Evolutionary conservation across 2,888 invertebrate genomes (phyloP).

Genomic region (Diaprepes abbreviatus): DNA sequence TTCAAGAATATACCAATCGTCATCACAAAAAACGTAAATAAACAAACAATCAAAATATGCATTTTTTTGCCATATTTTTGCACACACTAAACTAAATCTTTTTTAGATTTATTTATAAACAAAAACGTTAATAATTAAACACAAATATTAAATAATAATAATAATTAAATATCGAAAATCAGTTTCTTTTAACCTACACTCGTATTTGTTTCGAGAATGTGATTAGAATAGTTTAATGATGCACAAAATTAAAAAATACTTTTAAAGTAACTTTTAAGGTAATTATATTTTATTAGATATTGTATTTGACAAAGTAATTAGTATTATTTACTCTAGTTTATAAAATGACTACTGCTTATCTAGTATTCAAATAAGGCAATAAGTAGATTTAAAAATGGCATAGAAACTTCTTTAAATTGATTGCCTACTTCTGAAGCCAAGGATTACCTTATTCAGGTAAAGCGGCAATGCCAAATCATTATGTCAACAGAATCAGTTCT

Average conservation of each 20-base stretch:
- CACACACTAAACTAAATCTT: too few relatives aligned
- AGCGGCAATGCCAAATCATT: too few relatives aligned
- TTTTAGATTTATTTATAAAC: too few relatives aligned
- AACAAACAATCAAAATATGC: too few relatives aligned
- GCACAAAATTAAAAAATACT: slow-evolving; percentile 8
- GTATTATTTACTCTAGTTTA: not conserved
- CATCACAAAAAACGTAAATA: too few relatives aligned
- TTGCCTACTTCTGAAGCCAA: not conserved
- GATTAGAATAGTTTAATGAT: not conserved
- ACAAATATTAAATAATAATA: not conserved
- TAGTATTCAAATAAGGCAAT: too few relatives aligned
- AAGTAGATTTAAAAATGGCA: too few relatives aligned
- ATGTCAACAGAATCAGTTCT: too few relatives aligned
- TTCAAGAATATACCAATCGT: too few relatives aligned
- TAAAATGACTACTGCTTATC: not conserved
- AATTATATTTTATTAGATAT: slow-evolving; percentile 4
- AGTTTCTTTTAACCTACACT: not conserved
- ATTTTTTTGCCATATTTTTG: too few relatives aligned
- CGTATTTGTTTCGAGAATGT: not conserved
- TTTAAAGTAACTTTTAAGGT: not conserved
- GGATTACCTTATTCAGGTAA: not conserved
- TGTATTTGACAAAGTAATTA: not conserved
- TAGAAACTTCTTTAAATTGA: not conserved
- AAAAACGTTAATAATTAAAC: too few relatives aligned
- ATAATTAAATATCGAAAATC: too few relatives aligned